These are phyloP conservation scores for Cremastinae sp. DNA, from an alignment of 2,888 invertebrate species.

Conservation along the genomic window DNA sequence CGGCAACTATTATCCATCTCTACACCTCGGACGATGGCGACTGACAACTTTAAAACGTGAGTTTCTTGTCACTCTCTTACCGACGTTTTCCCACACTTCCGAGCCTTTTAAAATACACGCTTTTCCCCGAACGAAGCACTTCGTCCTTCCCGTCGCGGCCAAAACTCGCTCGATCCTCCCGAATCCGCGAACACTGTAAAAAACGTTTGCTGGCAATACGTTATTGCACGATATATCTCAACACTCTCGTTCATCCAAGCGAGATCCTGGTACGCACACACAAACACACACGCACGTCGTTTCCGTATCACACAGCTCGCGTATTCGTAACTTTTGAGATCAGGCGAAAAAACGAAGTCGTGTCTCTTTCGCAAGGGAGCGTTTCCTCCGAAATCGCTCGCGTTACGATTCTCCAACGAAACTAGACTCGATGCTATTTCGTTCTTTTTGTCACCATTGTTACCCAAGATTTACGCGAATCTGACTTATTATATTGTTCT, in stretches of 20 bases:
- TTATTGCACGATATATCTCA: conserved; percentile 35
- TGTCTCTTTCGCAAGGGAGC: no score
- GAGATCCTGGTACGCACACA: conserved; percentile 25
- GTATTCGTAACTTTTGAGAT: conserved; percentile 34
- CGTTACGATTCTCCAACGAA: neutral
- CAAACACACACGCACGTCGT: conserved; percentile 3
- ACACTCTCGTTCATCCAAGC: conserved; percentile 48
- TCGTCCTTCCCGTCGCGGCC: neutral
- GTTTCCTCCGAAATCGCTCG: neutral
- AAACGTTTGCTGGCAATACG: conserved; percentile 41
- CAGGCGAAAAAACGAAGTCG: neutral
- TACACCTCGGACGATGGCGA: conserved; percentile 75
- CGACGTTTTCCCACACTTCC: conserved; percentile 55
- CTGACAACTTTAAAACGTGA: conserved; percentile 79
- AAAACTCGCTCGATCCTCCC: neutral
- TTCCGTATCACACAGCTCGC: neutral
- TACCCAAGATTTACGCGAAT: conserved; percentile 1
- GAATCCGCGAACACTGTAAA: conserved; percentile 19
- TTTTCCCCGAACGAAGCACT: neutral
- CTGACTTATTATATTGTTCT: no score
- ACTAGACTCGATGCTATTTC: neutral
- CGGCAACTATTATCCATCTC: conserved; percentile 68
- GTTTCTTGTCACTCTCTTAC: conserved; percentile 73
- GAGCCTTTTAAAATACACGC: neutral
- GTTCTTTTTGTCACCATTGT: neutral